Conservation (phyloP, 2,797 vertebrate genomes). For the Chrysocyon brachyurus region DNA sequence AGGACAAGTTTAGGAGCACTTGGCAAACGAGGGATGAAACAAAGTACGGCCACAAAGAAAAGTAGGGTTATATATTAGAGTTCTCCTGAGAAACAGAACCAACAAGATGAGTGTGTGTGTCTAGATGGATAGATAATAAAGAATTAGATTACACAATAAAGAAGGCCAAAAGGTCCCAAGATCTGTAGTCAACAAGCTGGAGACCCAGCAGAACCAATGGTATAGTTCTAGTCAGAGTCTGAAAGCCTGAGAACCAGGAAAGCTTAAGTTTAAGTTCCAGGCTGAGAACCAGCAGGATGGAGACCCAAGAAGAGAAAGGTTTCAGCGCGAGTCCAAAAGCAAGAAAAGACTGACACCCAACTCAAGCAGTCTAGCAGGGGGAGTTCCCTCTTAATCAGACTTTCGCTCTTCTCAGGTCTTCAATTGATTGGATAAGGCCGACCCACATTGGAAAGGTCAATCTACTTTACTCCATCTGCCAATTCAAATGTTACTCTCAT, state of each 20-base stretch:
- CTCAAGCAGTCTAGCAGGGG: not conserved
- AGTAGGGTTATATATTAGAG: not conserved
- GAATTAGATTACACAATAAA: not conserved
- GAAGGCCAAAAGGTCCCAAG: not conserved
- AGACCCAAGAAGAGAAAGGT: not conserved
- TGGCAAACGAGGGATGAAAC: not conserved
- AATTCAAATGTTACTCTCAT: not conserved
- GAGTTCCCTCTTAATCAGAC: not conserved
- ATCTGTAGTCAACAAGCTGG: not conserved
- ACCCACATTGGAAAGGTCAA: not conserved
- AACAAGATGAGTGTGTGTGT: not conserved
- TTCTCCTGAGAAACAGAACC: constrained; percentile 24
- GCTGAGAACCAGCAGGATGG: not conserved
- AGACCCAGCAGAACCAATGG: not conserved
- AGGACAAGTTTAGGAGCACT: not conserved
- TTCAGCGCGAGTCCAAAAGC: not conserved
- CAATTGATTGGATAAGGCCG: not conserved
- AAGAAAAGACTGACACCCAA: not conserved
- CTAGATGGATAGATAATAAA: not conserved
- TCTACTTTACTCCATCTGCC: not conserved
- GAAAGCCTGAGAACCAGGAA: not conserved
- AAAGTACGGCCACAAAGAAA: not conserved
- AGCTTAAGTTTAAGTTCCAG: not conserved
- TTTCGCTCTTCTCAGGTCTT: not conserved
- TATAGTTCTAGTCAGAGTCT: not conserved